These are phyloP conservation scores for Latrodectus hesperus DNA, from an alignment of 2,888 invertebrate species.

Conservation along the genomic window DNA sequence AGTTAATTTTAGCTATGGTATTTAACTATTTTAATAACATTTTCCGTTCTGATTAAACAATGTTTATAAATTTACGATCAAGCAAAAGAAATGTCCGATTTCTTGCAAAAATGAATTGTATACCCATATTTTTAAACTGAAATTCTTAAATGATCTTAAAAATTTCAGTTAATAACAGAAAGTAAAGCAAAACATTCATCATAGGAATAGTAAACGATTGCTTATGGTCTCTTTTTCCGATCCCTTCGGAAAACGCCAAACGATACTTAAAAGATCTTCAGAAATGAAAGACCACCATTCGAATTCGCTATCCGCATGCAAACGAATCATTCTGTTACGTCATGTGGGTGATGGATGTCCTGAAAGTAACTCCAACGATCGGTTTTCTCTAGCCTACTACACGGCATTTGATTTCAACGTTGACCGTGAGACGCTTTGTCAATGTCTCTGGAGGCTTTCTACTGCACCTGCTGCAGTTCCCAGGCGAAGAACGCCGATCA, in stretches of 20 bases:
- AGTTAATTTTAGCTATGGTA: too few species aligned
- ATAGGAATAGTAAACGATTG: not conserved
- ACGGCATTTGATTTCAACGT: slow-evolving; percentile 1
- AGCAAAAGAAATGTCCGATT: too few species aligned
- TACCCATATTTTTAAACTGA: too few species aligned
- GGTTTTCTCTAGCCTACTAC: slow-evolving; percentile 1
- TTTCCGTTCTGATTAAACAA: too few species aligned
- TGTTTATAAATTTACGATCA: too few species aligned
- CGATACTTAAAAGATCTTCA: not conserved
- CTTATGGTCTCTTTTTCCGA: not conserved
- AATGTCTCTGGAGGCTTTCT: not conserved
- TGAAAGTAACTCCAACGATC: slow-evolving; percentile 5
- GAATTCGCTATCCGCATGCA: not conserved
- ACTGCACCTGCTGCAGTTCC: slow-evolving; percentile 1
- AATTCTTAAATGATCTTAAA: too few species aligned
- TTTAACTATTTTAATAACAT: too few species aligned
- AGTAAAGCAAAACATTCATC: not conserved
- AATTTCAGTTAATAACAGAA: too few species aligned
- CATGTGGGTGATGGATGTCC: not conserved
- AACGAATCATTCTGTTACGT: not conserved
- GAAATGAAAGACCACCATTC: not conserved
- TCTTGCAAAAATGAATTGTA: too few species aligned
- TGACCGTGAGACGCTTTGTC: not conserved
- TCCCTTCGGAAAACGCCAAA: not conserved
- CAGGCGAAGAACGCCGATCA: not conserved